Base-by-base conservation (phyloP, 2,113 vertebrate species). In the Oryzias javanicus region DNA sequence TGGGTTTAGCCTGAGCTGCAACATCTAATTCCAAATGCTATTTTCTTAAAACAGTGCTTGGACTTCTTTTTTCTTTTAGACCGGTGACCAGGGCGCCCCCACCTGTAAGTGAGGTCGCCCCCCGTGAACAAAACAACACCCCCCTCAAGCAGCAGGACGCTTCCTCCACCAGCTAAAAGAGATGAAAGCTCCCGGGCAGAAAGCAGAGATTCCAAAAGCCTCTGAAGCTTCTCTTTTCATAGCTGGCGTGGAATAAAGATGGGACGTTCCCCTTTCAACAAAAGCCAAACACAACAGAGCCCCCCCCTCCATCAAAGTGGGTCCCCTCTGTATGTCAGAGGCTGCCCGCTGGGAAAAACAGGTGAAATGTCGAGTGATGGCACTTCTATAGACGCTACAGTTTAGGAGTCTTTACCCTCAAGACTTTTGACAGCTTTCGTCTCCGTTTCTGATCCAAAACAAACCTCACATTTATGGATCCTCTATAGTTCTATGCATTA, bases 121-220 rank as follows among this genome's bases (percentile, higher is more conserved):
- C 71, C 61, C 67, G 53, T 40, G 63, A 71, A 84, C 73, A 84
- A 78, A 78, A 83, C 83, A 76, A 75, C 74, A 78, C 80, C 68
- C 64, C 71, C 75, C 60, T 79, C 73, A 68, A 84, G 22, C 85
- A 86, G 85, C 85, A 67, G 63, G 88, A 71, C 64, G 67, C 79
- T 84, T 85, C 81, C 76, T 81, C 63, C 1, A 27, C 46, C 76
- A 64, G 67, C 80, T 84, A 86, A 89, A 35, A 78, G 64, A 88
- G 82, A 88, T 80, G 78, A 90, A 84, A 86, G 86, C 72, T 66
- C 59, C 18, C 81, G 72, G 64, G 14, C 80, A 47, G 72, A 86
- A 89, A 83, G 84, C 12, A 77, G 74, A 60, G 77, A 59, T 74
- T 69, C 2, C 29, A 42, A 74, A 82, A 62, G 65, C 66, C 46